Base-by-base conservation (phyloP, 2,797 vertebrate genomes). In the Selene dorsalis region DNA sequence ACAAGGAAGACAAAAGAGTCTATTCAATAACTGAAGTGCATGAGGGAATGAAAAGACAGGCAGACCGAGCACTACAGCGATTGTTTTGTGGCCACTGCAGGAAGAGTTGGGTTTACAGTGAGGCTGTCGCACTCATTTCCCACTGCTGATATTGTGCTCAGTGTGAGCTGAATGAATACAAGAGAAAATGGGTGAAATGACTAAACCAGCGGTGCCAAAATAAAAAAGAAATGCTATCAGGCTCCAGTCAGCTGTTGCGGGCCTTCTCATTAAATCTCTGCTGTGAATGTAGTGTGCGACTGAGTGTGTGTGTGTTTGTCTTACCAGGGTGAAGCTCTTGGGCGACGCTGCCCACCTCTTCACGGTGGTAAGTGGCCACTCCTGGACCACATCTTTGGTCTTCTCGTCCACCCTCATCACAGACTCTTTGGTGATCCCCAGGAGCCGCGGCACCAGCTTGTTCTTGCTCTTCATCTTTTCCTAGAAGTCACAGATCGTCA, bases 401-500 rank as follows among this genome's bases (percentile, higher is more conserved):
- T 95, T 97, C 92, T 99, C 98, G 0, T 99, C 98, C 91, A 99
- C 97, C 2, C 98, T 95, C 97, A 99, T 96, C 93, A 99, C 98
- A 0, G 98, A 99, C 85, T 99, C 98, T 92, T 99, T 99, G 90
- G 98, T 99, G 89, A 99, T 97, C 0, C 98, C 98, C 86, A 99
- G 93, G 52, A 99, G 91, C n/a, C 98, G 95, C 2, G 97, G 98
- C 32, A 98, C 98, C 77, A 99, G 93, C 86, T 99, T 99, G 89
- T 99, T 99, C 78, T 99, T 99, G 64, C 98, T 96, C 92, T 99
- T 99, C 98, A 99, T 99, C 88, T 99, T 99, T 79, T 99, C 98
- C 98, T 99, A 24, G 39, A 50, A 17, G 22, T 18, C 60, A 24
- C n/a, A 24, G 14, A 13, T 50, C 28, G 1, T n/a, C 20, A 32